phyloP scores from a whole-genome alignment of 2,113 vertebrate species.

The Indicator maculatus region DNA sequence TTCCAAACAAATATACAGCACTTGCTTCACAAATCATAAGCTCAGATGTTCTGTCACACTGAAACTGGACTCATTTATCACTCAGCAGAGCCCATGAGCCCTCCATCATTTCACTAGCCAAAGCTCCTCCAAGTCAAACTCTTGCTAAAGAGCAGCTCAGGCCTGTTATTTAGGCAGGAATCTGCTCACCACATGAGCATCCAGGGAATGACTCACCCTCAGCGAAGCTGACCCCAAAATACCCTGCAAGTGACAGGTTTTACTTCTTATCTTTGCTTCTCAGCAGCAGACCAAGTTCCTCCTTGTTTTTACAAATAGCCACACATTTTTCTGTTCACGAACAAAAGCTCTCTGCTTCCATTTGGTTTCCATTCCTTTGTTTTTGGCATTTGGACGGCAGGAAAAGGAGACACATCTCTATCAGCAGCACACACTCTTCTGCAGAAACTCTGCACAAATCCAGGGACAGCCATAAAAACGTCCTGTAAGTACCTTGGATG shows the following conservation, averaged over 20 bases:
- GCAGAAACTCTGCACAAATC: conserved; percentile 3
- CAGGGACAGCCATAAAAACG: not conserved
- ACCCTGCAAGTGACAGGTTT: conserved; percentile 50
- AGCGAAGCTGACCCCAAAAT: conserved; percentile 38
- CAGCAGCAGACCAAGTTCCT: conserved; percentile 59
- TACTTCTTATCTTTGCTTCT: conserved; percentile 65
- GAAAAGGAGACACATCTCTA: conserved; percentile 31
- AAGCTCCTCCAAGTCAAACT: not conserved
- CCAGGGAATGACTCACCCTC: not conserved
- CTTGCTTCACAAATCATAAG: not conserved
- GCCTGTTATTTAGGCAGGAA: not conserved
- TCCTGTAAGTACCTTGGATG: not conserved
- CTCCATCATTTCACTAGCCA: not conserved
- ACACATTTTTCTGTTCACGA: conserved; percentile 56
- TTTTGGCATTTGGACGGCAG: conserved; percentile 43
- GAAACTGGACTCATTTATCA: not conserved
- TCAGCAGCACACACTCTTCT: not conserved
- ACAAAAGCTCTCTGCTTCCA: conserved; percentile 57
- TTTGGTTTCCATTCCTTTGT: conserved; percentile 48
- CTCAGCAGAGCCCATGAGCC: not conserved
- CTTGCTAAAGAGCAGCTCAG: not conserved
- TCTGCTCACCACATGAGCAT: not conserved
- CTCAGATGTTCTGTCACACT: not conserved
- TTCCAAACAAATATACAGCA: not conserved
- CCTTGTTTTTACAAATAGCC: conserved; percentile 56